Conservation (phyloP, 92 coral and sea anemone genomes). For the Bergia sp. region DNA sequence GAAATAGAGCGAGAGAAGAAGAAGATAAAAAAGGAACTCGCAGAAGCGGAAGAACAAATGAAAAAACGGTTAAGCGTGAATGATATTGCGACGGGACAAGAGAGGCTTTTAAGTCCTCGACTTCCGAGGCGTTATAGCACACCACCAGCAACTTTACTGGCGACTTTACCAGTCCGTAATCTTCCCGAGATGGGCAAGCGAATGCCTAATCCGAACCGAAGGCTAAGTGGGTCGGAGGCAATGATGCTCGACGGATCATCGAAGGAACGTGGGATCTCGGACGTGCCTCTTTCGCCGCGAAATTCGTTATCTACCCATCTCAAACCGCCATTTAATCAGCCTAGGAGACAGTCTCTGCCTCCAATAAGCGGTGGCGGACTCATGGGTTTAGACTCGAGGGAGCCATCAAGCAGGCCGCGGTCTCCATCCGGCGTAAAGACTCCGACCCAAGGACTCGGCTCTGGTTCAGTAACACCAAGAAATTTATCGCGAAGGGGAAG, state of each 20-base stretch:
- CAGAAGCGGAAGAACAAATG: constrained; percentile 68
- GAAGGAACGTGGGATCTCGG: constrained; percentile 27
- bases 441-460: constrained; percentile 46
- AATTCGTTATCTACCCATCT: constrained; percentile 70
- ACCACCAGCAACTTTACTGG: constrained; percentile 63
- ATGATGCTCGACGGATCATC: constrained; percentile 33
- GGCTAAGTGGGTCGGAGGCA: constrained; percentile 66
- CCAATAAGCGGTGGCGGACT: constrained; percentile 78
- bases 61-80: constrained; percentile 56
- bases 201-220: constrained; percentile 57
- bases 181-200: constrained; percentile 53
- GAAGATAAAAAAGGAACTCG: constrained; percentile 70
- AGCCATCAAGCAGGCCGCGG: constrained; percentile 46
- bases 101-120: constrained; percentile 72
- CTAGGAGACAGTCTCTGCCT: constrained; percentile 82
- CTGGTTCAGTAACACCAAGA: constrained; percentile 60
- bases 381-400: constrained; percentile 51
- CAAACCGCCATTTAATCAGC: constrained; percentile 79
- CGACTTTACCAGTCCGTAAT: constrained; percentile 57
- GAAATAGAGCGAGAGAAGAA: constrained; percentile 82
- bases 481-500: constrained; percentile 65
- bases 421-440: constrained; percentile 48
- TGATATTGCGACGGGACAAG: constrained; percentile 46
- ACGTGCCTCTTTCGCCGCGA: constrained; percentile 45
- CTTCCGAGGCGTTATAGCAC: constrained; percentile 80